Percentiles rank a stretch among this genome's conserved stretches.
Conservation (phyloP, 2,888 invertebrate species). For the Trissonchulus sp. region DNA sequence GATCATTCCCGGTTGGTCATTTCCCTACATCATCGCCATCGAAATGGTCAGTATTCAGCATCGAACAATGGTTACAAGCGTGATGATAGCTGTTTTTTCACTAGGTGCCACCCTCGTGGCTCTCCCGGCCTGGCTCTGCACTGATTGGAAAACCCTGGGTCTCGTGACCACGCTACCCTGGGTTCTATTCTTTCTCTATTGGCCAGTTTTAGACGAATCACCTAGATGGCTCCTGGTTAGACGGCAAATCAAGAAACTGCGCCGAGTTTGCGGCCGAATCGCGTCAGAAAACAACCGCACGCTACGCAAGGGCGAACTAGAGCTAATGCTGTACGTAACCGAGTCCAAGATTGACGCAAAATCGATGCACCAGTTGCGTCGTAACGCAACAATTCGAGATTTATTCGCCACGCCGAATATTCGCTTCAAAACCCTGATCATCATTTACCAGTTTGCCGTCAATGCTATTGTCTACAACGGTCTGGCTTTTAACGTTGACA, state of each 20-base stretch:
- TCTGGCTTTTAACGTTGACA: slow-evolving; percentile 28
- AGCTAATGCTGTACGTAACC: background rate
- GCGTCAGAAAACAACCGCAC: slow-evolving; percentile 11
- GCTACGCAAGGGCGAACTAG: background rate
- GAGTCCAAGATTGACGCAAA: background rate
- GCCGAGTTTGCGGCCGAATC: slow-evolving; percentile 3
- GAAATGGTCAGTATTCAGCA: slow-evolving; percentile 25
- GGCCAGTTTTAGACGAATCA: slow-evolving; percentile 25
- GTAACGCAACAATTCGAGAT: background rate
- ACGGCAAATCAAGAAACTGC: background rate
- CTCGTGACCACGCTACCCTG: slow-evolving; percentile 16
- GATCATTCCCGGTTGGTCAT: slow-evolving; percentile 21
- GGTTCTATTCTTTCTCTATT: slow-evolving; percentile 3
- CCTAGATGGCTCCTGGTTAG: slow-evolving; percentile 25
- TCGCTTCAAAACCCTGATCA: slow-evolving; percentile 19
- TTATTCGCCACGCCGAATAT: slow-evolving; percentile 29
- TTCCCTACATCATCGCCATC: slow-evolving; percentile 23
- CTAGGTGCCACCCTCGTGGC: slow-evolving; percentile 16
- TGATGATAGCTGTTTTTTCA: slow-evolving; percentile 23
- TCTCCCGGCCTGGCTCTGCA: slow-evolving; percentile 20
- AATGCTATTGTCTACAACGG: slow-evolving; percentile 34
- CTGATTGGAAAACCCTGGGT: slow-evolving; percentile 14
- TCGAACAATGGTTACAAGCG: slow-evolving; percentile 23
- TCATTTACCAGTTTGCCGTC: slow-evolving; percentile 25
- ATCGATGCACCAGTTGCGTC: background rate